A percentile compares a stretch with the other conserved stretches of the same genome.
These are phyloP conservation scores for Drosophila demipolita DNA, from an alignment of 2,888 invertebrate genomes.

Conservation along the genomic window DNA sequence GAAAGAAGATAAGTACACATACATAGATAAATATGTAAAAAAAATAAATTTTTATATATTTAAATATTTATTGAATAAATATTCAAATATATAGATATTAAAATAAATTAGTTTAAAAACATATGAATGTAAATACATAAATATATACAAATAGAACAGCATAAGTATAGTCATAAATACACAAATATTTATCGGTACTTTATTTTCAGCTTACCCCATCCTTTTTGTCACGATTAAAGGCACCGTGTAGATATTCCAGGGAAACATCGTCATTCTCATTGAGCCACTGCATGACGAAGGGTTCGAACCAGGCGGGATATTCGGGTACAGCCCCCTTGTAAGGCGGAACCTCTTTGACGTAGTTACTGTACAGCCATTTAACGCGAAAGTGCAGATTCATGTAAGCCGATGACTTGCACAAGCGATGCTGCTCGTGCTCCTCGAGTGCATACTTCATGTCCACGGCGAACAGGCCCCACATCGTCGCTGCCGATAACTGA, in stretches of 20 bases:
- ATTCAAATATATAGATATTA: neutral
- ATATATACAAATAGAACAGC: too few species aligned
- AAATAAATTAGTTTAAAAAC: neutral
- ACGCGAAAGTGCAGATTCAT: slow-evolving; percentile 99
- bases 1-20: neutral
- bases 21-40: neutral
- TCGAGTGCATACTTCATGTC: slow-evolving; percentile 99
- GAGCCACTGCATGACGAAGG: slow-evolving; percentile 99
- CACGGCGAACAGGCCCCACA: slow-evolving; percentile 98
- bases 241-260: slow-evolving; percentile 98
- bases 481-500: slow-evolving; percentile 97
- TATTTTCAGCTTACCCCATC: slow-evolving; percentile 89
- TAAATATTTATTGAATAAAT: neutral
- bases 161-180: neutral
- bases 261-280: slow-evolving; percentile 99
- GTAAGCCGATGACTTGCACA: slow-evolving; percentile 99
- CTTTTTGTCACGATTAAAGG: slow-evolving; percentile 98
- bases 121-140: neutral
- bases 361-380: slow-evolving; percentile 99
- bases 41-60: neutral
- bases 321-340: slow-evolving; percentile 99
- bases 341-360: slow-evolving; percentile 98
- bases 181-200: neutral
- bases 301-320: slow-evolving; percentile 99
- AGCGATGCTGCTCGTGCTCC: slow-evolving; percentile 97